These are phyloP conservation scores for Gymnothorax reevesii DNA, from an alignment of 2,797 vertebrate genomes.

Conservation along the genomic window DNA sequence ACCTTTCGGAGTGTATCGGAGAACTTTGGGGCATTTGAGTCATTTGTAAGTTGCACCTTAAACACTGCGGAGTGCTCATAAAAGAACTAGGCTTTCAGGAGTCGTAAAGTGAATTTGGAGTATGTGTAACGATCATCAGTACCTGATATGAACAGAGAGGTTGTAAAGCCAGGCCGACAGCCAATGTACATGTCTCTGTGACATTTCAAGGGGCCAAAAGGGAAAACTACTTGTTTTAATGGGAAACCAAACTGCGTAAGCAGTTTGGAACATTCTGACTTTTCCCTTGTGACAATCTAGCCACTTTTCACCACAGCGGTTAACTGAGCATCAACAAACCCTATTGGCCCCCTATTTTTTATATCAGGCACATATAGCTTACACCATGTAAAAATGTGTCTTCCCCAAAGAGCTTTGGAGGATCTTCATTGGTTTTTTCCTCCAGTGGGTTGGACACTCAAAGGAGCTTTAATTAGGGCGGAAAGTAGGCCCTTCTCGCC, in stretches of 20 bases:
- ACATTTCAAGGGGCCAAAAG: background rate
- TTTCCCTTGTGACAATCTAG: background rate
- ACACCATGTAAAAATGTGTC: background rate
- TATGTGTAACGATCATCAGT: background rate
- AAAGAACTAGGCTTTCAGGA: background rate
- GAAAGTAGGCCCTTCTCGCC: background rate
- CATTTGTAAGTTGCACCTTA: background rate
- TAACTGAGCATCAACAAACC: background rate
- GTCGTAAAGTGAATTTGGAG: background rate
- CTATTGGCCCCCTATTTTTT: background rate
- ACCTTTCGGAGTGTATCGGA: background rate
- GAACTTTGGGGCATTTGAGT: background rate
- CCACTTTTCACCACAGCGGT: background rate
- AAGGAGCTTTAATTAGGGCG: constrained; percentile 6
- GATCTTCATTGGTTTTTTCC: background rate
- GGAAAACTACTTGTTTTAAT: background rate
- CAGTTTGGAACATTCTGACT: background rate
- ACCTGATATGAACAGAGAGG: background rate
- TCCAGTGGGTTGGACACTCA: background rate
- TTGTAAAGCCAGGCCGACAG: background rate
- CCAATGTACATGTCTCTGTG: background rate
- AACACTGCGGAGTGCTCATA: background rate
- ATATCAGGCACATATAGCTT: background rate
- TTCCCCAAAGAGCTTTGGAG: background rate
- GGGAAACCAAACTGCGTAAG: background rate